Conservation (phyloP, 2,888 invertebrate species). For the Cheilosia impressa region DNA sequence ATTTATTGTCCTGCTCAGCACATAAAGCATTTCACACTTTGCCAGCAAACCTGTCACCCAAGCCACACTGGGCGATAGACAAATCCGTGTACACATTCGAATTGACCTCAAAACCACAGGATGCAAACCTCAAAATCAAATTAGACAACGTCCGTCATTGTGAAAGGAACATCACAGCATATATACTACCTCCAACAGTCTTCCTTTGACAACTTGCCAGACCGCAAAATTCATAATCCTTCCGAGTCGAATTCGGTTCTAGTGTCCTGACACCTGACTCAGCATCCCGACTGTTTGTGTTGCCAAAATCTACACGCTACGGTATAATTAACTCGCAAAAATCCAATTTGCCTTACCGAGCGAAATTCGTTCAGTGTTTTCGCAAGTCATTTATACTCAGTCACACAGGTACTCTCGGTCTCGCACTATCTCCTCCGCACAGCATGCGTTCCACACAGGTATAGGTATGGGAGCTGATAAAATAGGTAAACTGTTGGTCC, state of each 20-base stretch:
- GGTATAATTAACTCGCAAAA: slow-evolving; percentile 60
- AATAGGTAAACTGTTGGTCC: slow-evolving; percentile 70
- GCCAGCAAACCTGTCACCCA: slow-evolving; percentile 14
- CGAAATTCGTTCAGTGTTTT: slow-evolving; percentile 21
- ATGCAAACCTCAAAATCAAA: slow-evolving; percentile 50
- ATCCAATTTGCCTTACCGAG: slow-evolving; percentile 42
- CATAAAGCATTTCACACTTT: slow-evolving; percentile 57
- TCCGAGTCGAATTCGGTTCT: slow-evolving; percentile 53
- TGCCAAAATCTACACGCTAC: slow-evolving; percentile 52
- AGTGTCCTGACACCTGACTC: slow-evolving; percentile 59
- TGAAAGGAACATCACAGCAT: slow-evolving; percentile 1
- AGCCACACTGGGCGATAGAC: slow-evolving; percentile 36
- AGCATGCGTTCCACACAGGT: slow-evolving; percentile 48
- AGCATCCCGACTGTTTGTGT: slow-evolving; percentile 58
- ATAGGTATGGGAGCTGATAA: slow-evolving; percentile 47
- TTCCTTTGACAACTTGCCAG: slow-evolving; percentile 31
- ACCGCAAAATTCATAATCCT: slow-evolving; percentile 74
- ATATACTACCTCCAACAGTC: not conserved
- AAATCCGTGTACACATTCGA: slow-evolving; percentile 28
- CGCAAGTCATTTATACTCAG: not conserved
- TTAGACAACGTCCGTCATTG: slow-evolving; percentile 33
- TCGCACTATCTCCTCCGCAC: slow-evolving; percentile 60
- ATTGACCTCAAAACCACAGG: slow-evolving; percentile 57
- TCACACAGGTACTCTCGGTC: slow-evolving; percentile 41
- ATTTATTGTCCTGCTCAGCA: slow-evolving; percentile 23